A percentile compares a stretch with the other conserved stretches of the same genome.
Conservation (phyloP, 2,797 vertebrate species). For the Leptodactylus fallax region DNA sequence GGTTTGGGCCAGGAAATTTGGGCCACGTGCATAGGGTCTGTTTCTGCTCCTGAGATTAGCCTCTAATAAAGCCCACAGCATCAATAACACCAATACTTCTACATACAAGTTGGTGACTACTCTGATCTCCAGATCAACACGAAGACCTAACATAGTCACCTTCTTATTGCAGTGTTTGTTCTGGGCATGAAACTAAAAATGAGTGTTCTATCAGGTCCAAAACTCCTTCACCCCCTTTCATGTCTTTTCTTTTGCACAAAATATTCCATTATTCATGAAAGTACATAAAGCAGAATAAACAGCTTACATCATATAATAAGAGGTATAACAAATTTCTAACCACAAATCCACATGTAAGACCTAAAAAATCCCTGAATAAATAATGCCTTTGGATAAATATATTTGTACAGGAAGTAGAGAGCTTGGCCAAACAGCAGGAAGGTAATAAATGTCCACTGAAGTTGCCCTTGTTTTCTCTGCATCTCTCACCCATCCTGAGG, state of each 20-base stretch:
- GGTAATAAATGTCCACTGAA: neutral
- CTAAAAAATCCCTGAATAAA: slow-evolving; percentile 11
- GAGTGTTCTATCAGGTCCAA: too few relatives aligned
- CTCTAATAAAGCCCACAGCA: too few relatives aligned
- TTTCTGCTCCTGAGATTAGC: too few relatives aligned
- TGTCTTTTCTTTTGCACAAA: neutral
- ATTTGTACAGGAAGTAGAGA: neutral
- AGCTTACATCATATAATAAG: neutral
- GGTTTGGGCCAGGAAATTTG: too few relatives aligned
- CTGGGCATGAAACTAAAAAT: too few relatives aligned
- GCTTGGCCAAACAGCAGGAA: neutral
- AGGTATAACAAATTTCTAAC: neutral
- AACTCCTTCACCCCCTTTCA: too few relatives aligned
- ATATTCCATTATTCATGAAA: neutral
- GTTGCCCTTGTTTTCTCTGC: neutral
- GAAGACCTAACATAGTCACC: too few relatives aligned
- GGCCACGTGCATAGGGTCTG: too few relatives aligned
- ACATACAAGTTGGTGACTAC: too few relatives aligned
- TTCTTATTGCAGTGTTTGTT: too few relatives aligned
- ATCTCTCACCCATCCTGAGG: neutral
- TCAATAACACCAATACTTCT: too few relatives aligned
- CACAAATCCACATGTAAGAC: neutral
- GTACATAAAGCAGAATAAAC: neutral
- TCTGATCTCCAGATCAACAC: too few relatives aligned
- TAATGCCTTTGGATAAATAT: neutral